A percentile compares a stretch with the other conserved stretches of the same genome.
Conservation (phyloP, 2,888 invertebrate species). For the Thalpophila matura region DNA sequence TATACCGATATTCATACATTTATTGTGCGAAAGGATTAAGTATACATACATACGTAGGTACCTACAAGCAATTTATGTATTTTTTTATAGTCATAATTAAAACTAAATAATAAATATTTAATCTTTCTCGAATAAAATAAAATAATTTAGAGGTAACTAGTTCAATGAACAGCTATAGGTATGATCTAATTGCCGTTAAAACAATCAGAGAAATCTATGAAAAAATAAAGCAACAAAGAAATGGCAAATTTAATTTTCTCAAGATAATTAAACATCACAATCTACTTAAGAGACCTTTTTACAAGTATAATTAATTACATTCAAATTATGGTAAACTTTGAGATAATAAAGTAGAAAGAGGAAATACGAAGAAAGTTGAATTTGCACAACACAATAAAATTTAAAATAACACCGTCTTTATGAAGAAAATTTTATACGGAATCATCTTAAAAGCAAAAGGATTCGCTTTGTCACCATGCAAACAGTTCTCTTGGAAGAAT, state of each 20-base stretch:
- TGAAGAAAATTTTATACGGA: slow-evolving; percentile 21
- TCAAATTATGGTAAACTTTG: slow-evolving; percentile 57
- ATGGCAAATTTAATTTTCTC: slow-evolving; percentile 36
- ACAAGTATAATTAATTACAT: slow-evolving; percentile 62
- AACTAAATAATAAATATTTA: too few species aligned
- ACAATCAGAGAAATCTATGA: slow-evolving; percentile 13
- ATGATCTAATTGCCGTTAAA: too few species aligned
- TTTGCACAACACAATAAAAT: slow-evolving; percentile 36
- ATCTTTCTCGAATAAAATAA: too few species aligned
- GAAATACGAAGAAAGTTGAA: slow-evolving; percentile 48
- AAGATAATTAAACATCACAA: slow-evolving; percentile 59
- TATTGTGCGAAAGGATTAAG: too few species aligned
- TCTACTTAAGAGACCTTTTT: slow-evolving; percentile 57
- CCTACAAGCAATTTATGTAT: too few species aligned
- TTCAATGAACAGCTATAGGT: not conserved
- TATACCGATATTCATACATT: too few species aligned
- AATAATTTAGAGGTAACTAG: not conserved
- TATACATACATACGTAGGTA: too few species aligned
- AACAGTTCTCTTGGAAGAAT: slow-evolving; percentile 25
- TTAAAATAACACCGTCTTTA: slow-evolving; percentile 43
- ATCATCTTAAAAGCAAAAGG: slow-evolving; percentile 33
- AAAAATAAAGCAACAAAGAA: slow-evolving; percentile 16
- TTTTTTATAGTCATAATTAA: too few species aligned
- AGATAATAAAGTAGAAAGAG: slow-evolving; percentile 55
- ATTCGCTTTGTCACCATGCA: slow-evolving; percentile 31